A percentile compares a stretch with the other conserved stretches of the same genome.
phyloP scores from a whole-genome alignment of 2,797 vertebrate genomes.

The Hypotaenidia philippensis region DNA sequence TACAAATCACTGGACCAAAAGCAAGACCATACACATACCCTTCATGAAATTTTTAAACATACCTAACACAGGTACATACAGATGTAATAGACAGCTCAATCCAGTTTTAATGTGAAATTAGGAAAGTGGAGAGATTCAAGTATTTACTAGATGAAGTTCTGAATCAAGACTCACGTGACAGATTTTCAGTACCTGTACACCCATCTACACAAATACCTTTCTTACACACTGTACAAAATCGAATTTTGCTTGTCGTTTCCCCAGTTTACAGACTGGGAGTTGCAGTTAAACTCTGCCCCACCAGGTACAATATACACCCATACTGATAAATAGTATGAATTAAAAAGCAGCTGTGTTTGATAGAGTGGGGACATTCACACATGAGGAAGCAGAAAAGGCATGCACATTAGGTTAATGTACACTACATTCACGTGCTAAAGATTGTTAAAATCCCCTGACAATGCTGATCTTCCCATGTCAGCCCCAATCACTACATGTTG shows the following conservation, averaged over 20 bases:
- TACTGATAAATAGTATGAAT: neutral
- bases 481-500: neutral
- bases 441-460: neutral
- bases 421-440: neutral
- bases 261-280: neutral
- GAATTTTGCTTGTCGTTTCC: neutral
- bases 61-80: neutral
- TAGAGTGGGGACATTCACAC: neutral
- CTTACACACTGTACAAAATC: neutral
- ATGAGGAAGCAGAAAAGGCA: neutral
- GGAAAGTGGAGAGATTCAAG: neutral
- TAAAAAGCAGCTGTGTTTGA: neutral
- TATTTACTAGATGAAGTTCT: neutral
- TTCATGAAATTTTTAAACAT: neutral
- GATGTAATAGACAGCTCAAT: neutral
- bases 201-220: neutral
- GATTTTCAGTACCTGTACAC: neutral
- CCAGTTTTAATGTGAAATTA: neutral
- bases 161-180: neutral
- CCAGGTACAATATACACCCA: neutral
- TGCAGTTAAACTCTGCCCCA: neutral
- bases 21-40: neutral
- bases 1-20: neutral
- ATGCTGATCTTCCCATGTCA: neutral
- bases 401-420: neutral